Conservation (phyloP, 2,888 invertebrate genomes). For the Chloromyia formosa region DNA sequence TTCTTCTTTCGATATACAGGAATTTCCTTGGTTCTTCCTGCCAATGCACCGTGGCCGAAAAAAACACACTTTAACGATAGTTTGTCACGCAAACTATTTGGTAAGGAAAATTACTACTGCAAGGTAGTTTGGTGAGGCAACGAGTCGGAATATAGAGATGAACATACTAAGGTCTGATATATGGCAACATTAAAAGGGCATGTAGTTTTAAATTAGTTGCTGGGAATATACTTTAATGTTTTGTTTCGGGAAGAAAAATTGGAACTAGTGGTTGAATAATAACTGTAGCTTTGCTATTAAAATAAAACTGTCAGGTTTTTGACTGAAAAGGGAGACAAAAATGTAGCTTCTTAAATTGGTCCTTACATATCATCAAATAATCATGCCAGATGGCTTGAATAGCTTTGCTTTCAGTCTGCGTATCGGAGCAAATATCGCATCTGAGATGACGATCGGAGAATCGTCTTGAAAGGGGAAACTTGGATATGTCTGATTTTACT, state of each 20-base stretch:
- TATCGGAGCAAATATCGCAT: no score
- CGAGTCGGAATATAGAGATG: neutral
- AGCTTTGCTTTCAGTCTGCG: no score
- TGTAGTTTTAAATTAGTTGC: conserved; percentile 12
- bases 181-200: conserved; percentile 18
- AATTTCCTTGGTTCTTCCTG: conserved; percentile 16
- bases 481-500: no score
- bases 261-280: no score
- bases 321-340: no score
- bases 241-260: neutral
- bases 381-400: no score
- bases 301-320: no score
- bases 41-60: conserved; percentile 7
- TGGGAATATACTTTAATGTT: neutral
- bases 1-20: conserved; percentile 36
- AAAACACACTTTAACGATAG: conserved; percentile 24
- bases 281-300: no score
- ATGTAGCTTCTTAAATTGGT: no score
- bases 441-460: no score
- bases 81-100: conserved; percentile 28
- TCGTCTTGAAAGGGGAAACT: no score
- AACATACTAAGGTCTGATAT: neutral
- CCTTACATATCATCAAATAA: no score
- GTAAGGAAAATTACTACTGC: conserved; percentile 20
- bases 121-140: neutral